Base-by-base conservation (phyloP, 2,888 invertebrate species). In the Drosophila anomelani region DNA sequence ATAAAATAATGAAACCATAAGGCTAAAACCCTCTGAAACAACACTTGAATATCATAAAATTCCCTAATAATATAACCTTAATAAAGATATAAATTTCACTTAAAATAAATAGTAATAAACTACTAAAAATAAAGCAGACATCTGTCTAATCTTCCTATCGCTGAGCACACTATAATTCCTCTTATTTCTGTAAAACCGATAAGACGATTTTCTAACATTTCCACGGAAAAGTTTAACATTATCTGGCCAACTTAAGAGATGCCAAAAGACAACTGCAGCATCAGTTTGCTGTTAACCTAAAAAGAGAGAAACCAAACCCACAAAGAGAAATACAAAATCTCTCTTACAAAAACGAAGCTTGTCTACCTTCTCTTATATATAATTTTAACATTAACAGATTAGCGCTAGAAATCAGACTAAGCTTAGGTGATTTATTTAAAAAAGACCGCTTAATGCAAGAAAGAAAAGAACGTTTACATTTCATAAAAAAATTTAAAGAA, bases 371-470 rank as follows among this genome's bases (percentile, higher is more conserved):
- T 68, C 68, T 56, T 47, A 29, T 10, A 2, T 36, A 41, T 0
- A 12, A 2, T 49, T 49, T 49, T 49, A 13, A 34, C 64, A 51
- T 51, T 44, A 23, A 12, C 55, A 56, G 63, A 68, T 67, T 56
- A 56, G 23, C 34, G 20, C n/a, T 29, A 56, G 34, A 29, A 56
- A 20, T 15, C 26, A 47, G 47, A 34, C 36, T 47, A 20, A 38
- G 44, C 15, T 9, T 15, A 47, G 12, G 7, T 12, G 32, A 44
- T 43, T 15, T 44, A 12, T 34, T 57, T 15, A 8, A 56, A 17
- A n/a, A 0, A 12, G n/a, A 15, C 0, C 6, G 0, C 6, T 29
- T 47, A 12, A 47, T n/a, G 29, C 7, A 17, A 12, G 1, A 20
- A 51, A 29, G 17, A 7, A 20, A 2, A 12, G 2, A 41, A 5